A percentile compares a stretch with the other conserved stretches of the same genome.
These are phyloP conservation scores for Platorchestia sp. DNA, from an alignment of 1,140 invertebrate species.

Conservation along the genomic window DNA sequence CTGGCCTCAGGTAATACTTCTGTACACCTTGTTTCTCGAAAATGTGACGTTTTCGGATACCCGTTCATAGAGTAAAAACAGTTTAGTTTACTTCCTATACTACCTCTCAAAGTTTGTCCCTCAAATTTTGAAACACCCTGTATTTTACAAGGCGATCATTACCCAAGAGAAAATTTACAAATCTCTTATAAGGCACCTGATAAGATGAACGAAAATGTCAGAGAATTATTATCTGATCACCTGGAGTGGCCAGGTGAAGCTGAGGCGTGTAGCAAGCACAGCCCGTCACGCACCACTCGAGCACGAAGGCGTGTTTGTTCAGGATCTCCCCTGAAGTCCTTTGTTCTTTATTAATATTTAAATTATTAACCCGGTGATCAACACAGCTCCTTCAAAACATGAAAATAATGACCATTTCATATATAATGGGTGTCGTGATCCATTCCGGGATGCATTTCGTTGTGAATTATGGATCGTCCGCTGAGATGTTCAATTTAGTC, in stretches of 20 bases:
- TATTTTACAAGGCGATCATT: neutral
- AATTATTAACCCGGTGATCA: neutral
- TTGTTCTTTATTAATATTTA: neutral
- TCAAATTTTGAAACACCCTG: too few relatives aligned
- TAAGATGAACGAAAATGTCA: neutral
- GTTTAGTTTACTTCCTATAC: too few relatives aligned
- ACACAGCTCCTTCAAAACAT: neutral
- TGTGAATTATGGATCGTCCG: too few relatives aligned
- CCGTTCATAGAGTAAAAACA: too few relatives aligned
- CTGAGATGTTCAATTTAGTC: too few relatives aligned
- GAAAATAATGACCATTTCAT: neutral
- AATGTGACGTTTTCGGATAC: too few relatives aligned
- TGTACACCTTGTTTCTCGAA: too few relatives aligned
- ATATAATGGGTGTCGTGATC: neutral
- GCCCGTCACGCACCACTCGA: neutral
- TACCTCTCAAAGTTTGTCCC: too few relatives aligned
- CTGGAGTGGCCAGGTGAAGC: neutral
- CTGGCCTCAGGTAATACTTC: too few relatives aligned
- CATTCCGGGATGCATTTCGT: too few relatives aligned
- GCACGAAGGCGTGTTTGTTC: neutral
- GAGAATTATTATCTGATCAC: neutral
- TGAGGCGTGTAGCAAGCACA: neutral
- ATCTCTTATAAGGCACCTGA: neutral
- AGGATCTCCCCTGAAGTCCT: neutral
- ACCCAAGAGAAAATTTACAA: neutral